Evolutionary conservation across 2,888 invertebrate genomes (phyloP), one percentile per base, ranked within the genome.

Genomic region (Mystacides longicornis): DNA sequence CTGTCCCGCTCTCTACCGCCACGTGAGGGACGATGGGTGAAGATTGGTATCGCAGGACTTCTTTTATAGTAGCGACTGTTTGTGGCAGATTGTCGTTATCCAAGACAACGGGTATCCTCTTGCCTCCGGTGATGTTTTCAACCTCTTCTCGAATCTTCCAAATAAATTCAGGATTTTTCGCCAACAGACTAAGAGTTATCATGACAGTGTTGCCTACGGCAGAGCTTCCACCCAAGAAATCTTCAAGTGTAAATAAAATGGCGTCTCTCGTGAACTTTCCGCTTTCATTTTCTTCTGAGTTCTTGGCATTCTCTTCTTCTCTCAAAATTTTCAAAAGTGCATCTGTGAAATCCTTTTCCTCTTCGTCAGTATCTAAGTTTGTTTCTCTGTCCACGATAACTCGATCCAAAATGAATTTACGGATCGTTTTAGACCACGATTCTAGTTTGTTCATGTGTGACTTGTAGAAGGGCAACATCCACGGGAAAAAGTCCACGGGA

Each of bases 11-110:
- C 63, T 84, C 81, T 1, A 87, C 88, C 0, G 93, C 90, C 0
- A 91, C 91, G 66, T 93, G 93, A 0, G 93, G 93, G 0, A 93
- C 93, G 56, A 93, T 93, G 0, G 93, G 93, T 0, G 93, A 93
- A 0, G 91, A 90, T 0, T 88, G 82, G 52, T 84, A 83, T 50
- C 93, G 72, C 1, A 93, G 70, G 1, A 89, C 85, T 72, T 93
- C 93, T 63, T 86, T 79, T 14, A 93, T 80, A 0, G 88, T 85
- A 0, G 89, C 90, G 71, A 90, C 87, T 0, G 89, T 89, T 67
- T 87, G 92, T 0, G 89, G 87, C 73, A 93, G 79, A 1, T 70
- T 70, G 1, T 77, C 72, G 64, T 83, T 80, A 62, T 93, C 88
- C 21, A 79, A 71, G 1, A 91, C 68, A n/a, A 76, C 78, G 0